These are phyloP conservation scores for Cervus canadensis DNA, from an alignment of 2,113 vertebrate species.

Conservation along the genomic window DNA sequence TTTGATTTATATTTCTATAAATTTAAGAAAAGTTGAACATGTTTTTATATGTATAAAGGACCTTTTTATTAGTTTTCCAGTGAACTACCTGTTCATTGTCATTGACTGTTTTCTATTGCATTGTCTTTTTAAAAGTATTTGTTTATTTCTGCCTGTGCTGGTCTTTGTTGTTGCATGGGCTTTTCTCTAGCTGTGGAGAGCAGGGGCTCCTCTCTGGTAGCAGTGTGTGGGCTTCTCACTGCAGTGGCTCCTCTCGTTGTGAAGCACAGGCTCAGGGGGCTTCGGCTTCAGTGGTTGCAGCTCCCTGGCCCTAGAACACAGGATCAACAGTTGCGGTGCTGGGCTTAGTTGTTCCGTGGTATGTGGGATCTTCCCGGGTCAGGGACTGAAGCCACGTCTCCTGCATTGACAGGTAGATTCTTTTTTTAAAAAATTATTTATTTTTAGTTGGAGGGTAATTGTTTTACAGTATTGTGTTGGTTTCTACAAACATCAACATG, in stretches of 20 bases:
- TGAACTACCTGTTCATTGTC: background rate
- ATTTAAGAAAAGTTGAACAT: background rate
- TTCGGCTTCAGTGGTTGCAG: background rate
- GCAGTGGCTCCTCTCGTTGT: background rate
- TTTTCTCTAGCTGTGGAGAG: background rate
- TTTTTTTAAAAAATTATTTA: background rate
- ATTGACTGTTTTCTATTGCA: background rate
- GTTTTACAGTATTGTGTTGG: background rate
- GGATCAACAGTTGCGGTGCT: background rate
- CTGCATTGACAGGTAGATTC: background rate
- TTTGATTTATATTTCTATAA: constrained; percentile 18
- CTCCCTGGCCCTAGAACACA: background rate
- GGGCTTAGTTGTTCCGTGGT: fast-evolving
- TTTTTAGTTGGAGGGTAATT: background rate
- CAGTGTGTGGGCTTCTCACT: background rate
- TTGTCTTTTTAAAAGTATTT: background rate
- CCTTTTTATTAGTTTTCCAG: background rate
- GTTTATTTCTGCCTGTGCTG: background rate
- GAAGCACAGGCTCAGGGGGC: fast-evolving
- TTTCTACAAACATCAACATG: background rate
- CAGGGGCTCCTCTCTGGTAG: background rate
- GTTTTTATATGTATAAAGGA: background rate
- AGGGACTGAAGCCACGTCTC: background rate
- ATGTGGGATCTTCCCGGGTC: background rate
- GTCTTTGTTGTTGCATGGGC: background rate